Evolutionary conservation across 2,888 invertebrate species (phyloP), one percentile per base, ranked within the genome.

Genomic region (Globia sparganii): DNA sequence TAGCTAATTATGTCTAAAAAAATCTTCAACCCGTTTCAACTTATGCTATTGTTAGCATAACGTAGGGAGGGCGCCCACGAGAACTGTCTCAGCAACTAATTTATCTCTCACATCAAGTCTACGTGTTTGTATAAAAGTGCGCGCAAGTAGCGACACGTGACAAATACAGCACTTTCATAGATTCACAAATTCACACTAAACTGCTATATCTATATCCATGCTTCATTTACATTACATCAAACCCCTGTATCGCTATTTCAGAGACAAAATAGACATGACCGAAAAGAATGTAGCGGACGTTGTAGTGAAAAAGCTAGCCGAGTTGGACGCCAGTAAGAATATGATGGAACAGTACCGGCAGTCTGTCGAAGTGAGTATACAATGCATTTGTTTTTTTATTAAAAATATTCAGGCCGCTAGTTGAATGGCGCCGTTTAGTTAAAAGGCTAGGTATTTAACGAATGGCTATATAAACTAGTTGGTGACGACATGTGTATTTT

Each of bases 241-340:
- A 53, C 4, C 6, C 37, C 43, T 18, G 58, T 76, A 85, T 88
- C 77, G 86, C 87, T 87, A 86, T 92, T 92, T 9, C 94, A 96
- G 96, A 89, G 96, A 96, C 84, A 95, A 95, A 86, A 92, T 96
- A 87, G 96, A 96, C 88, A 91, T 94, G 62, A 96, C 96, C 0
- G 96, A 96, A 85, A 94, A 93, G 82, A 96, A 95, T 83, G 96
- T 95, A 28, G 95, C 96, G 0, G 96, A 96, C 73, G 96, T 96
- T 78, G 96, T 96, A 40, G 94, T 96, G 79, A 95, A 95, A 87
- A 96, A 96, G 79, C 89, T 96, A 46, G 95, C 96, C 0, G 96
- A 96, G 78, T 90, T 96, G 31, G 96, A 96, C 84, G 95, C 96
- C 80, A 94, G 94, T 88, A 94, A 95, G 86, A 90, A 91, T 83